A percentile compares a stretch with the other conserved stretches of the same genome.
These are phyloP conservation scores for Pelagia noctiluca DNA, from an alignment of 30 jellyfish, hydroid and myxozoan species.

Conservation along the genomic window DNA sequence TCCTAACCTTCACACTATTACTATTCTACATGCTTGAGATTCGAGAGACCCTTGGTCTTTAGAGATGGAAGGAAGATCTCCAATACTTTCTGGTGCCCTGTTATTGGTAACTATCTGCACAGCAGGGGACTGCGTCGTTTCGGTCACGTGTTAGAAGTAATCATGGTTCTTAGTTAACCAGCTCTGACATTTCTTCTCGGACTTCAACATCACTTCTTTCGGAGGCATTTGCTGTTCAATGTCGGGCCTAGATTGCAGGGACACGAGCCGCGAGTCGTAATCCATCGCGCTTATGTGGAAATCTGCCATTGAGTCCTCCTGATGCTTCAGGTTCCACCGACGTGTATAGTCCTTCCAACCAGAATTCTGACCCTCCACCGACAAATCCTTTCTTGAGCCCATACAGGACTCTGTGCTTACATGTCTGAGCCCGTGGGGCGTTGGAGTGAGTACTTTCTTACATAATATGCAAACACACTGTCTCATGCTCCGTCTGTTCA, in stretches of 20 bases:
- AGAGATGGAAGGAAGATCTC: too few relatives aligned
- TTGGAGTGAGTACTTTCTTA: slow-evolving; percentile 36
- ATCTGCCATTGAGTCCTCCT: not conserved
- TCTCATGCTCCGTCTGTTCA: not conserved
- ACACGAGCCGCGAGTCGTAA: slow-evolving; percentile 66
- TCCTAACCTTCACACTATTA: too few relatives aligned
- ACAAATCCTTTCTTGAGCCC: not conserved
- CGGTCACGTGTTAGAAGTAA: slow-evolving; percentile 6
- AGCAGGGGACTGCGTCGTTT: not conserved
- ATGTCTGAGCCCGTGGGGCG: slow-evolving; percentile 40
- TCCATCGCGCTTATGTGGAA: slow-evolving; percentile 54
- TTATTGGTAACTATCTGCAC: not conserved
- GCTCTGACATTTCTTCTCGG: slow-evolving; percentile 60
- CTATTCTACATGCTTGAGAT: too few relatives aligned
- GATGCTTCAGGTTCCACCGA: not conserved
- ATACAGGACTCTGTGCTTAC: not conserved
- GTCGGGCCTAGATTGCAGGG: slow-evolving; percentile 30
- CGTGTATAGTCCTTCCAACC: not conserved
- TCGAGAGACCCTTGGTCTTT: too few relatives aligned
- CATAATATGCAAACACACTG: slow-evolving; percentile 69
- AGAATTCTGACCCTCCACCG: not conserved
- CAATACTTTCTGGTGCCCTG: too few relatives aligned
- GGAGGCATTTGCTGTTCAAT: slow-evolving; percentile 62
- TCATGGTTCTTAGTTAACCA: slow-evolving; percentile 61
- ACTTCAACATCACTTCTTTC: slow-evolving; percentile 54